These are phyloP conservation scores for Electrona antarctica DNA, from an alignment of 2,113 vertebrate species.

Conservation along the genomic window DNA sequence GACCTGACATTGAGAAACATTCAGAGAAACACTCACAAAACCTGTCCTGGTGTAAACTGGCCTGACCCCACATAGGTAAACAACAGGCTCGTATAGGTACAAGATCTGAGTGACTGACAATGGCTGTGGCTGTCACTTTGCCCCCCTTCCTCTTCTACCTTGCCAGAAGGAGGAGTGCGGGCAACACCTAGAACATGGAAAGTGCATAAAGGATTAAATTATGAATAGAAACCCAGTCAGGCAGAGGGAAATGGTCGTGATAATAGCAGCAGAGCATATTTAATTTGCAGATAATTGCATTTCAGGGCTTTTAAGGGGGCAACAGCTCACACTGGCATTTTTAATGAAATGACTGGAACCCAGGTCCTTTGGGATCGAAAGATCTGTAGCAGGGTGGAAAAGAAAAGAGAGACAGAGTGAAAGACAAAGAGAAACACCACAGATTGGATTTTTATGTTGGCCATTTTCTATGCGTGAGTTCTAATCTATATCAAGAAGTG, in stretches of 20 bases:
- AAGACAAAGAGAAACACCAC: conserved; percentile 7
- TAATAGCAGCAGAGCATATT: conserved; percentile 65
- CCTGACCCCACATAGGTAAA: conserved; percentile 31
- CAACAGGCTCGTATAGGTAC: conserved; percentile 10
- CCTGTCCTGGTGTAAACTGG: background rate
- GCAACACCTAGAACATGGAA: conserved; percentile 49
- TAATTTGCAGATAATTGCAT: conserved; percentile 69
- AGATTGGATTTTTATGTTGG: conserved; percentile 1
- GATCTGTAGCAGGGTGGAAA: conserved; percentile 9
- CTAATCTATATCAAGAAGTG: too few species aligned
- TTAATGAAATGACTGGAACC: conserved; percentile 52
- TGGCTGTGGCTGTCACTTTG: background rate
- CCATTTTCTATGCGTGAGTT: background rate
- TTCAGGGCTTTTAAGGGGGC: conserved; percentile 48
- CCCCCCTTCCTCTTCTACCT: conserved; percentile 1
- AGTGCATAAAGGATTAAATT: conserved; percentile 72
- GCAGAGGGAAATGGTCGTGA: conserved; percentile 61
- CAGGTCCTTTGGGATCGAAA: conserved; percentile 5
- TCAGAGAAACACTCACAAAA: too few species aligned
- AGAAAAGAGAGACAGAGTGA: background rate
- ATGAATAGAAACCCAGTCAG: conserved; percentile 62
- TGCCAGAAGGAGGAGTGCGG: conserved; percentile 22
- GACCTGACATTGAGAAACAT: too few species aligned
- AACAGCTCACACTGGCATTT: conserved; percentile 43
- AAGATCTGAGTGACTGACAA: conserved; percentile 33